Evolutionary conservation across 2,888 invertebrate species (phyloP).

Genomic region (Frankliniella fusca): DNA sequence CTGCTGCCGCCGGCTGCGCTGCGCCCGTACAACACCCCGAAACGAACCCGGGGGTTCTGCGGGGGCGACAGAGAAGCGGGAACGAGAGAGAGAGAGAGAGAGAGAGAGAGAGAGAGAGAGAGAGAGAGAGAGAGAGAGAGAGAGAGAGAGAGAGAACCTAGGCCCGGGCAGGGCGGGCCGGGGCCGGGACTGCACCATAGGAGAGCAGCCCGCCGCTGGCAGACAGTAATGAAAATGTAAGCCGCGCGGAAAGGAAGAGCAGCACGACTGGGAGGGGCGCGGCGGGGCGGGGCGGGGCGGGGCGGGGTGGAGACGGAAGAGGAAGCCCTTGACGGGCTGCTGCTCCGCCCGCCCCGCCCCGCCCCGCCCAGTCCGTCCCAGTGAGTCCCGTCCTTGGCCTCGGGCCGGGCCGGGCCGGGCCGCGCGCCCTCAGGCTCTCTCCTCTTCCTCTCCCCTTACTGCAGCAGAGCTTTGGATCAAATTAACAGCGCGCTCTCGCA

Average conservation of each 20-base stretch:
- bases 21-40: too few relatives aligned
- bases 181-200: background rate
- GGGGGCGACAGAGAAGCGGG: background rate
- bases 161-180: background rate
- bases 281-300: too few relatives aligned
- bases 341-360: background rate
- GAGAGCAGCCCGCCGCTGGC: background rate
- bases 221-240: conserved; percentile 6
- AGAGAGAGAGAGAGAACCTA: background rate
- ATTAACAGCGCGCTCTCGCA: background rate
- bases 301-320: background rate
- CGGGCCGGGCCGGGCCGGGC: too few relatives aligned
- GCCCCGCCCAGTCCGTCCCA: background rate
- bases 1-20: too few relatives aligned
- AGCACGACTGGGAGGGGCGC: too few relatives aligned
- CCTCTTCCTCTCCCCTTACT: background rate
- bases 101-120: background rate
- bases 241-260: background rate
- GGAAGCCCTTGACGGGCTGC: background rate
- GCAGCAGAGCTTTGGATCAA: conserved; percentile 13
- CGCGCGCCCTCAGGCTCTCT: background rate
- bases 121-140: background rate
- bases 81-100: background rate
- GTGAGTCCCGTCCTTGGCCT: too few relatives aligned
- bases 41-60: background rate